These are phyloP conservation scores for Caenorhabditis japonica DNA, from an alignment of 2,888 invertebrate genomes.

Conservation along the genomic window DNA sequence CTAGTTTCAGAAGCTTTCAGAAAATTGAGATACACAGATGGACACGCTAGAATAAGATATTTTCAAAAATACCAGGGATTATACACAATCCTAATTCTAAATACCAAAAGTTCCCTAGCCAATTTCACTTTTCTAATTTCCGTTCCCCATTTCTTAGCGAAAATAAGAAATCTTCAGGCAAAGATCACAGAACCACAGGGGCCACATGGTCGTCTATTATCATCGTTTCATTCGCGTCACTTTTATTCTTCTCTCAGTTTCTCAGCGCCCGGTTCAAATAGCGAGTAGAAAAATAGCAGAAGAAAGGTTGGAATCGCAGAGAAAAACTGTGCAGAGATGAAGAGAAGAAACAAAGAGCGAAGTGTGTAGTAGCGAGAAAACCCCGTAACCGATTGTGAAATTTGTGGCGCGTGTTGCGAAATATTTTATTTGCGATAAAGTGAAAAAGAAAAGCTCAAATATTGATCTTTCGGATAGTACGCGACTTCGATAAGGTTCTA, in stretches of 20 bases:
- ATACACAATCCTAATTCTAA: too few relatives aligned
- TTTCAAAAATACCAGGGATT: too few relatives aligned
- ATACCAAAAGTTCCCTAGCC: too few relatives aligned
- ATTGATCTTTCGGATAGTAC: constrained; percentile 34
- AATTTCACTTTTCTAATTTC: too few relatives aligned
- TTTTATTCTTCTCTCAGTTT: neutral
- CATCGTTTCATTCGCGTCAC: constrained; percentile 38
- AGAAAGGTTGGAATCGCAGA: constrained; percentile 10
- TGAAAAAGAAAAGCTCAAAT: constrained; percentile 21
- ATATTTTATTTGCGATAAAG: neutral
- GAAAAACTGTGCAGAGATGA: constrained; percentile 9
- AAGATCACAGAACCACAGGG: constrained; percentile 44
- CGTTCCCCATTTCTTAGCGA: too few relatives aligned
- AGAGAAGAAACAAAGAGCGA: constrained; percentile 13
- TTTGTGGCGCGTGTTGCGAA: constrained; percentile 12
- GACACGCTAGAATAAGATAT: too few relatives aligned
- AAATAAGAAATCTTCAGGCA: neutral
- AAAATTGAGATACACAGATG: too few relatives aligned
- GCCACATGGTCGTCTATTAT: constrained; percentile 42
- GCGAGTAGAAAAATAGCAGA: constrained; percentile 26
- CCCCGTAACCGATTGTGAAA: constrained; percentile 33
- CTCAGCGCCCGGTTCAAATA: constrained; percentile 40
- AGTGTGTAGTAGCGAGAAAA: too few relatives aligned
- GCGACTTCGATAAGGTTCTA: neutral
- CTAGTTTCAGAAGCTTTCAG: too few relatives aligned